phyloP scores from a whole-genome alignment of 2,113 vertebrate species.

The Actenoides lindsayi region DNA sequence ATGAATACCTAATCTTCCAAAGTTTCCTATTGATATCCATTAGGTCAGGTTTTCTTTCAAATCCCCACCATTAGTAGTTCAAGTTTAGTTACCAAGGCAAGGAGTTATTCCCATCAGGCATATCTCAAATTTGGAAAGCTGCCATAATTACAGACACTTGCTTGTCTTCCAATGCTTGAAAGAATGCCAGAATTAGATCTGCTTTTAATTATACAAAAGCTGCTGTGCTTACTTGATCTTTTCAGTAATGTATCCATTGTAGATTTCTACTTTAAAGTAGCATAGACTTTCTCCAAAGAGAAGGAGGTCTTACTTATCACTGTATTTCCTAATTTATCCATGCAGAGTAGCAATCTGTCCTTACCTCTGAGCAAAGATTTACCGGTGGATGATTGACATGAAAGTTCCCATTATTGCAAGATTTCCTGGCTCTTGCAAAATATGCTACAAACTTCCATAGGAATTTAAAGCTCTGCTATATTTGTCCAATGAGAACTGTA shows the following conservation, averaged over 20 bases:
- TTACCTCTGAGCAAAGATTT: not conserved
- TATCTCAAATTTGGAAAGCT: conserved; percentile 35
- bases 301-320: conserved; percentile 1
- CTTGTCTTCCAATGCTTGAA: conserved; percentile 59
- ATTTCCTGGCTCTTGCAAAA: not conserved
- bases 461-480: conserved; percentile 1
- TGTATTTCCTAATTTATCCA: not conserved
- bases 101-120: conserved; percentile 23
- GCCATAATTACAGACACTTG: conserved; percentile 34
- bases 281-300: conserved; percentile 38
- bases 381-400: not conserved
- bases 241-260: conserved; percentile 24
- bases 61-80: not conserved
- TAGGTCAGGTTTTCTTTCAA: conserved; percentile 9
- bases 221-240: conserved; percentile 20
- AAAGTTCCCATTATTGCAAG: not conserved
- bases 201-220: conserved; percentile 54
- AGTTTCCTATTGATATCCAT: not conserved
- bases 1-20: not conserved
- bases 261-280: conserved; percentile 36
- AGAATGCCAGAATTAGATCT: conserved; percentile 42
- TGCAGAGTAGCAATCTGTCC: not conserved
- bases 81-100: conserved; percentile 20
- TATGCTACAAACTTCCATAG: not conserved
- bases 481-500: not conserved